phyloP scores from a whole-genome alignment of 2,113 vertebrate genomes.

The Nycticebus coucang region DNA sequence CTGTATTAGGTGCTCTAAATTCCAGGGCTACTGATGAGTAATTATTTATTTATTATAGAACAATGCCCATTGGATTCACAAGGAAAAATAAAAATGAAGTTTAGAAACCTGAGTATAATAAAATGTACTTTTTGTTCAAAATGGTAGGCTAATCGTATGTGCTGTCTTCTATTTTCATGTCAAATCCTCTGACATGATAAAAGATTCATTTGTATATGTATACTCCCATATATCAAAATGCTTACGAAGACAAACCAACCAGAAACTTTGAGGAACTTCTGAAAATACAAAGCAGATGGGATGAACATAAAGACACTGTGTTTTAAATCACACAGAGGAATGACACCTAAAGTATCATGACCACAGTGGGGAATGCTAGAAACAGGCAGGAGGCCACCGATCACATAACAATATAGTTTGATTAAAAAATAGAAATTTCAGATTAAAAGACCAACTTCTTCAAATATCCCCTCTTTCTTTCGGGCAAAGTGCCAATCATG shows the following conservation, averaged over 20 bases:
- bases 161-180: background rate
- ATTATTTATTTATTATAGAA: slow-evolving; percentile 17
- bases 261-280: background rate
- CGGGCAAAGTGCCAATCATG: background rate
- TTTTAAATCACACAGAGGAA: background rate
- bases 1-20: background rate
- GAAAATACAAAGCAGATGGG: background rate
- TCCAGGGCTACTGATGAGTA: background rate
- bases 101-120: background rate
- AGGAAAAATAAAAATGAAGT: background rate
- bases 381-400: background rate
- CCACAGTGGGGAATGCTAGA: background rate
- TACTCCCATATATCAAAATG: background rate
- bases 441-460: background rate
- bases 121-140: slow-evolving; percentile 1
- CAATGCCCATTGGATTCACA: background rate
- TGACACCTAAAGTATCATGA: background rate
- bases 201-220: background rate
- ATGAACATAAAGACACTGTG: background rate
- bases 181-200: background rate
- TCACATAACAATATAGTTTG: background rate
- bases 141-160: background rate
- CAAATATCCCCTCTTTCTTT: background rate
- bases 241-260: background rate
- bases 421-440: background rate